phyloP scores from a whole-genome alignment of 2,797 vertebrate species.

The Aldrovandia affinis region DNA sequence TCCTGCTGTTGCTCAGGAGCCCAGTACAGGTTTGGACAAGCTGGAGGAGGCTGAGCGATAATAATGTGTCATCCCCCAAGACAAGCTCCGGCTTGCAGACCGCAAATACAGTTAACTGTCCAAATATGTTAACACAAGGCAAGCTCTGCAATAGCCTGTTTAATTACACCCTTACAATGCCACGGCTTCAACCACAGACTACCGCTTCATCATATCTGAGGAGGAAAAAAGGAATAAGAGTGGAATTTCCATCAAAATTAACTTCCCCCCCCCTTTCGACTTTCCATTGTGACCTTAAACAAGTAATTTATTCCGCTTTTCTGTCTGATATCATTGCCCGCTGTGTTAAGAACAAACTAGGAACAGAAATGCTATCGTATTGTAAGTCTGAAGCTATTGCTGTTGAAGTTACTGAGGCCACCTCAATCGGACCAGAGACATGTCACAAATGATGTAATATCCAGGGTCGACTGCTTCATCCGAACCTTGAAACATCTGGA shows the following conservation, averaged over 20 bases:
- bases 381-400: neutral
- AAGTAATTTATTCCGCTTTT: neutral
- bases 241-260: neutral
- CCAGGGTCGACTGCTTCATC: neutral
- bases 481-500: neutral
- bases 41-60: conserved; percentile 83
- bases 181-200: conserved; percentile 10
- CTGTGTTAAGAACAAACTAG: neutral
- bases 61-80: conserved; percentile 89
- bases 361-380: neutral
- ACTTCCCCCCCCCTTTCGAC: neutral
- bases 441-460: neutral
- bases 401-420: neutral
- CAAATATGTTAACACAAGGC: conserved; percentile 79
- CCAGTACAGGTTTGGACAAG: conserved; percentile 87
- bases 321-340: neutral
- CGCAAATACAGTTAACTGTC: conserved; percentile 89
- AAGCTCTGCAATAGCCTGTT: conserved; percentile 14
- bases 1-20: conserved; percentile 71
- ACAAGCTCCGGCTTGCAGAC: conserved; percentile 86
- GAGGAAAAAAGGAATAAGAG: neutral
- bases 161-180: neutral
- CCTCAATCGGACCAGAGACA: neutral
- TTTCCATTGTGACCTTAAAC: neutral
- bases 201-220: neutral